These are phyloP conservation scores for Tiaroga cobitis DNA, from an alignment of 2,797 vertebrate genomes.

Conservation along the genomic window DNA sequence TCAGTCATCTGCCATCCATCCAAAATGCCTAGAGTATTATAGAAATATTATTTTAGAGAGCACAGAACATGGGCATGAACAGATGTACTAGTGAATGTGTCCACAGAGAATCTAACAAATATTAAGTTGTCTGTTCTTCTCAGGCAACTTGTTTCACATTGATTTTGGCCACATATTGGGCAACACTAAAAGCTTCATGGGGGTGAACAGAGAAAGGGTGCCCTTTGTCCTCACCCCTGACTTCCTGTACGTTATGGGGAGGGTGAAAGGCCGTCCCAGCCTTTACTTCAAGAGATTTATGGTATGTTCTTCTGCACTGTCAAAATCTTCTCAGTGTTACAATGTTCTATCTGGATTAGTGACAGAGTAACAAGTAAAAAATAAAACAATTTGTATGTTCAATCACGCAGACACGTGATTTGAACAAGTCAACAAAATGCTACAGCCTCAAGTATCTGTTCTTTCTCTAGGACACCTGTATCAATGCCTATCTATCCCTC, in stretches of 20 bases:
- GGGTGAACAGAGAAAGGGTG: slow-evolving; percentile 77
- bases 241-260: slow-evolving; percentile 82
- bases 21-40: neutral
- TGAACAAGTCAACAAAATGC: neutral
- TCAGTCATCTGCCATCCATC: neutral
- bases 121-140: slow-evolving; percentile 1
- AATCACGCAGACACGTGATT: neutral
- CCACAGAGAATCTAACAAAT: neutral
- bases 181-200: slow-evolving; percentile 78
- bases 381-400: neutral
- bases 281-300: slow-evolving; percentile 79
- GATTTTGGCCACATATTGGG: slow-evolving; percentile 85
- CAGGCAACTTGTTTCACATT: slow-evolving; percentile 84
- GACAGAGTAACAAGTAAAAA: neutral
- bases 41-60: neutral
- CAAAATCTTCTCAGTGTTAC: neutral
- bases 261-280: slow-evolving; percentile 70
- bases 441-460: neutral
- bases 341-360: neutral
- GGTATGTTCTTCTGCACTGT: slow-evolving; percentile 62
- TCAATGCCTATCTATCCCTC: slow-evolving; percentile 77
- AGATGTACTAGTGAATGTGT: neutral
- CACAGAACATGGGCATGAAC: neutral
- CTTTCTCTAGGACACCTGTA: slow-evolving; percentile 74
- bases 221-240: slow-evolving; percentile 85